Percentiles rank a stretch among this genome's conserved stretches.
These are phyloP conservation scores for Ageneiosus marmoratus DNA, from an alignment of 2,113 vertebrate genomes.

Conservation along the genomic window DNA sequence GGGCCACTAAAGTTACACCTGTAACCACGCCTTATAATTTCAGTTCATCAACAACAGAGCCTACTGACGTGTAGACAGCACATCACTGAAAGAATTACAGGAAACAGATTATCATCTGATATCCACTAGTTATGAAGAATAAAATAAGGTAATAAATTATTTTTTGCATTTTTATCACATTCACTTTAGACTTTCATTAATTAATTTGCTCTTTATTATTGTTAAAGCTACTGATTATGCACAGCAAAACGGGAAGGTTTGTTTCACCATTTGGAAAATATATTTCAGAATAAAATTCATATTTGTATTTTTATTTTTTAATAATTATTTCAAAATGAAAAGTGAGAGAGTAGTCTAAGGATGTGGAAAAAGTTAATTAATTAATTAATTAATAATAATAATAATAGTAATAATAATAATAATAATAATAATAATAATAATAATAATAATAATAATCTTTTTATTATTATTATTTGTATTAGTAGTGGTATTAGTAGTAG, in stretches of 20 bases:
- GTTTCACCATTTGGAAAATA: background rate
- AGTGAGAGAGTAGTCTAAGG: background rate
- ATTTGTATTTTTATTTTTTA: background rate
- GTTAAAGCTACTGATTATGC: background rate
- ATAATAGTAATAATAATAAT: too few relatives aligned
- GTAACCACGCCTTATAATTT: background rate
- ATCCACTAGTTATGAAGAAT: constrained; percentile 1
- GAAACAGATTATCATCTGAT: background rate
- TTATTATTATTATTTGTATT: background rate
- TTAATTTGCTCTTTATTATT: background rate
- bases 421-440: too few relatives aligned
- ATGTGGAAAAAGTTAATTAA: background rate
- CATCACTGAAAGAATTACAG: background rate
- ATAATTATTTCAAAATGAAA: too few relatives aligned
- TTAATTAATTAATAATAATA: background rate
- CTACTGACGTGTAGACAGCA: background rate
- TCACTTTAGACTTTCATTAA: too few relatives aligned
- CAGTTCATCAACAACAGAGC: background rate
- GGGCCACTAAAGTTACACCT: background rate
- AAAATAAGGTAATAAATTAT: constrained; percentile 4
- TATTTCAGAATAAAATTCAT: background rate
- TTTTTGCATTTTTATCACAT: background rate
- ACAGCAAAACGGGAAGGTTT: background rate
- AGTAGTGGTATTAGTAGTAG: too few relatives aligned
- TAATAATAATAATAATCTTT: too few relatives aligned